Evolutionary conservation across 2,797 vertebrate genomes (phyloP), one percentile per base, ranked within the genome.

Genomic region (Characodon lateralis): DNA sequence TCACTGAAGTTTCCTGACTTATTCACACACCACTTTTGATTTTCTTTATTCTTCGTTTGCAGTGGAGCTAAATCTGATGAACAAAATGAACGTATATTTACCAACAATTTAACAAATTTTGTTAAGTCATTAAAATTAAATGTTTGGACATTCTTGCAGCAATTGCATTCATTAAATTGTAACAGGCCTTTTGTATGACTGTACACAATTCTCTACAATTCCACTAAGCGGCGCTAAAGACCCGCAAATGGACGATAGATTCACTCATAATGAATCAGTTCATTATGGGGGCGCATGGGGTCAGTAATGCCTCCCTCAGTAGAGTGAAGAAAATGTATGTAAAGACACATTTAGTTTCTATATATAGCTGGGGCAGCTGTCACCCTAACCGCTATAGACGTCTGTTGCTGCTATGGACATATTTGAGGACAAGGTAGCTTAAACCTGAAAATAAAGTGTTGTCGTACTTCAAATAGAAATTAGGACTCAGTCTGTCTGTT

Each of bases 191-290:
- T 26, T 13, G 20, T 16, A 7, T 26, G 22, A 69, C 39, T 26
- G 41, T 3, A 26, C 12, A 5, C 16, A 6, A 7, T 65, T 35
- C 46, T 41, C 46, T 1, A 9, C 16, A 26, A 1, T 10, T 53
- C 24, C 89, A 77, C 61, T n/a, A 69, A 78, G 46, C 56, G 77
- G 78, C 73, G 68, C 1, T 51, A 84, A 35, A 87, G 59, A 35
- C 39, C 74, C 41, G 18, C 0, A 0, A 26, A 12, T 0, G 9
- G 7, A 0, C 10, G 2, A 26, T 2, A 20, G 0, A 1, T 56
- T 18, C 3, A 12, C 2, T 43, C n/a, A 0, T 12, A 1, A 72
- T 35, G 31, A 35, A 35, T 35, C 31, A 35, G 2, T 35, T 35
- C 31, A 35, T 35, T 35, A 35, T 35, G 31, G 31, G 31, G 31